Conservation (phyloP, 2,888 invertebrate genomes). For the Synanthedon tipuliformis region DNA sequence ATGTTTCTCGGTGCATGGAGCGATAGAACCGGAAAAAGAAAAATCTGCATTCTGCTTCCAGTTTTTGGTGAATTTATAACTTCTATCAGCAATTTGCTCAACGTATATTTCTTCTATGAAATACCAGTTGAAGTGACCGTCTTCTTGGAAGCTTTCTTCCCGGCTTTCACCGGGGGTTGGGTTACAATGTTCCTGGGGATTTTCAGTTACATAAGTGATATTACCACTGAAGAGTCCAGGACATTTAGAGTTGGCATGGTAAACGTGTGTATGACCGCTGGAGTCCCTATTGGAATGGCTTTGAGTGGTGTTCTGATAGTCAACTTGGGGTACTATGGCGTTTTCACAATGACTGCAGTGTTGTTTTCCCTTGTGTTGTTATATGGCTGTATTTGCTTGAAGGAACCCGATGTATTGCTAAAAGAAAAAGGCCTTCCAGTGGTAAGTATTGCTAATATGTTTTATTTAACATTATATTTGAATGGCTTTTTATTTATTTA, state of each 20-base stretch:
- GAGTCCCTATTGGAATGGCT: constrained; percentile 68
- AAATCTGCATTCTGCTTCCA: constrained; percentile 69
- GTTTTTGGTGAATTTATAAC: constrained; percentile 66
- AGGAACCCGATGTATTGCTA: constrained; percentile 70
- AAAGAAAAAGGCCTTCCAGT: constrained; percentile 36
- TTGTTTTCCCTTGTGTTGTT: constrained; percentile 72
- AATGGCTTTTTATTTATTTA: neutral
- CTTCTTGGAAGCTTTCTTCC: constrained; percentile 64
- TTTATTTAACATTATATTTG: too few species aligned
- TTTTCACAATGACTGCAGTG: constrained; percentile 44
- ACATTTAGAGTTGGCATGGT: constrained; percentile 73
- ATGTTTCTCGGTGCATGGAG: constrained; percentile 74
- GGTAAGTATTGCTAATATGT: constrained; percentile 35
- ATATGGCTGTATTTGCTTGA: constrained; percentile 77
- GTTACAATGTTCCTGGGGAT: constrained; percentile 70
- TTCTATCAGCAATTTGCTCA: constrained; percentile 60
- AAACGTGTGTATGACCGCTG: constrained; percentile 72
- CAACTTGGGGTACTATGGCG: constrained; percentile 54
- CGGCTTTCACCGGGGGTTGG: constrained; percentile 67
- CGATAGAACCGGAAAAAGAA: constrained; percentile 68
- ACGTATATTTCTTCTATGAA: constrained; percentile 70
- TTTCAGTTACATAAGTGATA: constrained; percentile 73
- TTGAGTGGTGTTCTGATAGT: constrained; percentile 60
- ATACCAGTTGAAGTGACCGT: constrained; percentile 67
- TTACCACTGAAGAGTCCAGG: constrained; percentile 67